Evolutionary conservation across 2,888 invertebrate genomes (phyloP).

Genomic region (Folsomia candida): DNA sequence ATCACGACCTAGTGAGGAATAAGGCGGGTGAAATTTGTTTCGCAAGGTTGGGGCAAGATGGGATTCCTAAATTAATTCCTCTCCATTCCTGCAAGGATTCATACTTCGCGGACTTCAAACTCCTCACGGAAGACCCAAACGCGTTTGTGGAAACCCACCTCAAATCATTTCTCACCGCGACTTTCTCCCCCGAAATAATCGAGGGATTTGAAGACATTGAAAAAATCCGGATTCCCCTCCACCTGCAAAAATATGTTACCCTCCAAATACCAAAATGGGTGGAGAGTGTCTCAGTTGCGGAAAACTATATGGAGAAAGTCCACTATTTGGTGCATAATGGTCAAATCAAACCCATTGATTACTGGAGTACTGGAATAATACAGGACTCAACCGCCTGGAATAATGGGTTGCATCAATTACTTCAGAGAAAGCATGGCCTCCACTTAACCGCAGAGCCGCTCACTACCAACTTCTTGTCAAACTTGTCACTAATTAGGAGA

Average conservation of each 20-base stretch:
- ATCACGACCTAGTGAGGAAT: neutral
- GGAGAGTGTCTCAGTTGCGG: slow-evolving; percentile 13
- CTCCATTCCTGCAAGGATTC: neutral
- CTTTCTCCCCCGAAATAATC: too few relatives aligned
- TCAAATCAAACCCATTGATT: slow-evolving; percentile 36
- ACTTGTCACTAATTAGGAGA: neutral
- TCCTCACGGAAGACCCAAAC: neutral
- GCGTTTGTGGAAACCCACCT: neutral
- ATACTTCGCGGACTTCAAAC: neutral
- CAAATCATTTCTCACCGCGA: neutral
- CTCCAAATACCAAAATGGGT: slow-evolving; percentile 33
- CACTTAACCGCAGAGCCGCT: too few relatives aligned
- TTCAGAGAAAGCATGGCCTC: too few relatives aligned
- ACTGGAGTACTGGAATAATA: slow-evolving; percentile 28
- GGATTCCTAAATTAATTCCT: neutral
- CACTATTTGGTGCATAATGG: slow-evolving; percentile 29
- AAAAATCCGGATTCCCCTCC: slow-evolving; percentile 6
- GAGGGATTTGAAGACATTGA: too few relatives aligned
- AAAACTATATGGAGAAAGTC: slow-evolving; percentile 22
- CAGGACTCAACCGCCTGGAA: slow-evolving; percentile 27
- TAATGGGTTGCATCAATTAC: too few relatives aligned
- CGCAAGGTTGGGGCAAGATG: neutral
- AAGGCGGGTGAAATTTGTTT: too few relatives aligned
- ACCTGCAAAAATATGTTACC: slow-evolving; percentile 15
- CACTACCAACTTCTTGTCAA: too few relatives aligned